Base-by-base conservation (phyloP, 1,140 invertebrate genomes). In the Agrilus planipennis region DNA sequence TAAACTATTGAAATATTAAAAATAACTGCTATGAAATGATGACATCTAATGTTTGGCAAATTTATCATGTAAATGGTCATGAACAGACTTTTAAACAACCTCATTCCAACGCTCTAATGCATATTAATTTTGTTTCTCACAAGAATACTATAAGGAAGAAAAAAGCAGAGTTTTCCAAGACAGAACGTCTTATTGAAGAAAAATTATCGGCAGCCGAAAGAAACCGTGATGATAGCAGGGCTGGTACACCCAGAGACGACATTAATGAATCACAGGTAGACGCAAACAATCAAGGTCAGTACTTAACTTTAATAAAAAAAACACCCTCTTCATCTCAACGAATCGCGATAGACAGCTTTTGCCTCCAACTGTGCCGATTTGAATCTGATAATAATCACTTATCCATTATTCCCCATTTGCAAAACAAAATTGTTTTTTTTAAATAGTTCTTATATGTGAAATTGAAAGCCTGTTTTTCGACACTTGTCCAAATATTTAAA, bases 191-290 rank as follows among this genome's bases (percentile, higher is more conserved):
- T 21, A 61, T 61, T 25, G 56, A 59, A 42, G 47, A 49, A 19
- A 45, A 47, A 25, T 42, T 61, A 31, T 45, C 52, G 0, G 50
- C 52, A 29, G 52, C 49, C 2, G 49, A 56, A 22, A 41, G 44
- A 14, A 45, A 47, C n/a, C 41, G 31, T 7, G 44, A 41, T n/a
- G 40, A 41, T 27, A 55, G 49, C 25, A 44, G 50, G 29, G 49
- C 52, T 4, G 31, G 50, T 11, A 50, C 45, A 34, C 43, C 47
- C 35, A 52, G 54, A 27, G 45, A 51, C 14, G 47, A 44, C 32
- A 47, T 51, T 40, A 50, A 48, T 38, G 50, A 57, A 31, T 51
- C 53, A 52, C 53, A 56, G 55, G 52, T 56, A 55, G 55, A 54
- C 51, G 52, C 53, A 37, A 47, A 47, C 42, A 19, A n/a, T 29